These are phyloP conservation scores for Metellina segmentata DNA, from an alignment of 2,888 invertebrate genomes.

Conservation along the genomic window DNA sequence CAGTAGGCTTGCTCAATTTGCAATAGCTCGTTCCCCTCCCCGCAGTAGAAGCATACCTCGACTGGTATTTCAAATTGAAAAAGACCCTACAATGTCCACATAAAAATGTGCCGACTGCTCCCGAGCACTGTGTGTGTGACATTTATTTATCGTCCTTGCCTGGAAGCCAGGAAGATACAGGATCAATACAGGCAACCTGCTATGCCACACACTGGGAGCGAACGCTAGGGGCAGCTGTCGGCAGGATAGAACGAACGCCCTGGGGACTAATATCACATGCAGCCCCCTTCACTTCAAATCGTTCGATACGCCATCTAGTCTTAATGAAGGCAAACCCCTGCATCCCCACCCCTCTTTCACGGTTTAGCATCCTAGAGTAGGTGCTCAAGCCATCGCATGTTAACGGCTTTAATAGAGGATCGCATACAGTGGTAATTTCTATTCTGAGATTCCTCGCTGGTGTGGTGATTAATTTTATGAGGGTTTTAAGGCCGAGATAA, in stretches of 20 bases:
- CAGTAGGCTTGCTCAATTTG: too few relatives aligned
- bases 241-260: conserved; percentile 68
- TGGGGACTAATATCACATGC: conserved; percentile 71
- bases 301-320: conserved; percentile 73
- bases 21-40: too few relatives aligned
- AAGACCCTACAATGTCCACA: conserved; percentile 10
- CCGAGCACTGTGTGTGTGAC: conserved; percentile 12
- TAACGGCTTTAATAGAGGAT: conserved; percentile 76
- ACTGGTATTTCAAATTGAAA: neutral
- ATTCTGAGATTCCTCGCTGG: conserved; percentile 56
- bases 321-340: conserved; percentile 69
- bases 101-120: conserved; percentile 23
- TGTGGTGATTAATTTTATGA: conserved; percentile 74
- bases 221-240: conserved; percentile 68
- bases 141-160: conserved; percentile 52
- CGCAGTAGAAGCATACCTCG: neutral
- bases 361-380: conserved; percentile 49
- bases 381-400: conserved; percentile 60
- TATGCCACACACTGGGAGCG: conserved; percentile 64
- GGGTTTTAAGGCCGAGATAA: conserved; percentile 48
- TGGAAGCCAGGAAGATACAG: conserved; percentile 39
- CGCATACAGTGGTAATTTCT: conserved; percentile 73
- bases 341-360: conserved; percentile 53
- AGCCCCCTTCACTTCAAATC: conserved; percentile 63
- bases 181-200: conserved; percentile 72